These are phyloP conservation scores for Trissolcus basalis DNA, from an alignment of 1,140 invertebrate genomes.

Conservation along the genomic window DNA sequence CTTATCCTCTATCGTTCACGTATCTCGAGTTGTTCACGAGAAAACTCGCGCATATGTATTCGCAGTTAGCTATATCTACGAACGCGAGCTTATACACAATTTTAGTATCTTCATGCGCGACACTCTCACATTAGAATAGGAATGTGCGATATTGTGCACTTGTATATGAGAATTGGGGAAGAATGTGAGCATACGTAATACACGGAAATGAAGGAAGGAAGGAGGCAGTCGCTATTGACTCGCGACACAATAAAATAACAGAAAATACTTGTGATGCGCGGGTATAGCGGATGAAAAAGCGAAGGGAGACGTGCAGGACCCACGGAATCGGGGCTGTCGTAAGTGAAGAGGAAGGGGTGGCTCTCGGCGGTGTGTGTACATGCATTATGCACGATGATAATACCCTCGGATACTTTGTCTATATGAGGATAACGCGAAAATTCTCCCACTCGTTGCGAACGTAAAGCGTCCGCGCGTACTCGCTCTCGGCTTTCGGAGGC, in stretches of 20 bases:
- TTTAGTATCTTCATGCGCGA: slow-evolving; percentile 57
- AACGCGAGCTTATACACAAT: slow-evolving; percentile 53
- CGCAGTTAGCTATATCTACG: slow-evolving; percentile 38
- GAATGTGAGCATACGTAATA: slow-evolving; percentile 68
- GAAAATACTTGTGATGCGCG: slow-evolving; percentile 69
- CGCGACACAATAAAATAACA: slow-evolving; percentile 75
- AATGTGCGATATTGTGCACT: slow-evolving; percentile 60
- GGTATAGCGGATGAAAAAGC: slow-evolving; percentile 46
- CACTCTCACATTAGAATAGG: slow-evolving; percentile 60
- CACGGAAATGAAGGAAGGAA: slow-evolving; percentile 56
- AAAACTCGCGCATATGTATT: slow-evolving; percentile 51
- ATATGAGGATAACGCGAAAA: slow-evolving; percentile 75
- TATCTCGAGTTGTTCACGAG: slow-evolving; percentile 57
- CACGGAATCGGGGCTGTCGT: slow-evolving; percentile 58
- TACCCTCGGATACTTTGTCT: slow-evolving; percentile 76
- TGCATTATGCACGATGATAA: slow-evolving; percentile 78
- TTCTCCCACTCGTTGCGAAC: slow-evolving; percentile 58
- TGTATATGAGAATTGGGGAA: slow-evolving; percentile 58
- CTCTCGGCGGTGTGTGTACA: slow-evolving; percentile 63
- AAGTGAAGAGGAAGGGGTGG: slow-evolving; percentile 52
- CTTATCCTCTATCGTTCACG: slow-evolving; percentile 53
- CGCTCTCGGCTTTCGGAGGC: slow-evolving; percentile 54
- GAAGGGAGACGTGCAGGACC: slow-evolving; percentile 41
- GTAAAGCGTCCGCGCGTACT: slow-evolving; percentile 60
- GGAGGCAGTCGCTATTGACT: slow-evolving; percentile 72